Evolutionary conservation across 1,140 invertebrate species (phyloP).

Genomic region (Drosophila bocqueti): DNA sequence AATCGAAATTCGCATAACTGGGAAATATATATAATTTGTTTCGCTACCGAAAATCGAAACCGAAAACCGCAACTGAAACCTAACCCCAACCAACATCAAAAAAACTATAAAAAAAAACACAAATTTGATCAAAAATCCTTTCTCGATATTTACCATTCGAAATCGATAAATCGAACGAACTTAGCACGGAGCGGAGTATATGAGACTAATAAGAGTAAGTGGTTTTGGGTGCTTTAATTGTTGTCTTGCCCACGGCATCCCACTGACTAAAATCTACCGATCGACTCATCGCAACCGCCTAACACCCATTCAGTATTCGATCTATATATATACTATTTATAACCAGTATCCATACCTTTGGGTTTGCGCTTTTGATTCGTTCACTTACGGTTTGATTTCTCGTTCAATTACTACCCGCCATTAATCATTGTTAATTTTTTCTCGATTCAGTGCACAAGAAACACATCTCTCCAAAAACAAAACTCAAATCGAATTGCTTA

Average conservation of each 20-base stretch:
- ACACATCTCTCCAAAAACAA: constrained; percentile 6
- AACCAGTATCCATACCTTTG: constrained; percentile 46
- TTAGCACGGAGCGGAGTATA: constrained; percentile 83
- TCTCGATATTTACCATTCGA: constrained; percentile 42
- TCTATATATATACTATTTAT: constrained; percentile 16
- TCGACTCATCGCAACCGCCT: constrained; percentile 55
- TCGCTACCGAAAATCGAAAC: constrained; percentile 18
- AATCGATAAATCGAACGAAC: constrained; percentile 49
- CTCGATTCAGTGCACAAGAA: constrained; percentile 30
- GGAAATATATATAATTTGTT: constrained; percentile 54
- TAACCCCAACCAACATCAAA: constrained; percentile 10
- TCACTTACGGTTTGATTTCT: constrained; percentile 33
- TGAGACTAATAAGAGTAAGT: constrained; percentile 84
- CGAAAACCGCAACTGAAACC: constrained; percentile 30
- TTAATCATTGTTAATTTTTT: constrained; percentile 33
- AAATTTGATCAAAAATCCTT: constrained; percentile 61
- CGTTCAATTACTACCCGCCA: constrained; percentile 32
- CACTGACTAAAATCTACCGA: constrained; percentile 32
- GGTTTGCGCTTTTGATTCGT: constrained; percentile 57
- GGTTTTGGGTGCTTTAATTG: constrained; percentile 85
- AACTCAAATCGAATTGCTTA: constrained; percentile 10
- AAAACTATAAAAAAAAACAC: constrained; percentile 33
- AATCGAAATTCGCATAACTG: constrained; percentile 63
- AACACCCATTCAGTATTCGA: constrained; percentile 44
- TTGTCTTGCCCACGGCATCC: constrained; percentile 62